phyloP scores from a whole-genome alignment of 2,888 invertebrate species.

The Oscheius onirici region DNA sequence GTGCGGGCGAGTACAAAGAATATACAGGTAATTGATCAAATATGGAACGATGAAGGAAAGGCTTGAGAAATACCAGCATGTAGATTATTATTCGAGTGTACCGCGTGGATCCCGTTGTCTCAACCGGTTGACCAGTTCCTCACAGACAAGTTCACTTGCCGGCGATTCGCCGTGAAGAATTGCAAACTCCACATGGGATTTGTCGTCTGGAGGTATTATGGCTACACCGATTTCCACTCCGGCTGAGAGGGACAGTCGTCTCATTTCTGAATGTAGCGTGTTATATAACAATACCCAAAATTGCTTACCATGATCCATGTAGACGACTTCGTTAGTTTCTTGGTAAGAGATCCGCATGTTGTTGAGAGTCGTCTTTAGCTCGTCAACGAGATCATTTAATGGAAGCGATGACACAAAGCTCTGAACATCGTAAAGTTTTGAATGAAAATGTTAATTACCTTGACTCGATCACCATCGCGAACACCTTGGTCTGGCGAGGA shows the following conservation, averaged over 20 bases:
- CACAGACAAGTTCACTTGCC: constrained; percentile 48
- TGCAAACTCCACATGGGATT: constrained; percentile 56
- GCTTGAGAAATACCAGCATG: not conserved
- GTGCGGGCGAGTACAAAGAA: not conserved
- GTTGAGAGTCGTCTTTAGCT: constrained; percentile 46
- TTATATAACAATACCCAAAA: not conserved
- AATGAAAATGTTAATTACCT: not conserved
- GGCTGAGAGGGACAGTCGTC: constrained; percentile 47
- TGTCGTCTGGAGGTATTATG: constrained; percentile 48
- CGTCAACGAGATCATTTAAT: constrained; percentile 43
- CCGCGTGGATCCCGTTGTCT: constrained; percentile 46
- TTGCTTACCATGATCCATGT: constrained; percentile 44
- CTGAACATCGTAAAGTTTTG: constrained; percentile 29
- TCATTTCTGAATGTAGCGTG: constrained; percentile 39
- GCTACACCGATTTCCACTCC: constrained; percentile 59
- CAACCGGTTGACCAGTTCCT: constrained; percentile 46
- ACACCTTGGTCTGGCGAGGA: constrained; percentile 51
- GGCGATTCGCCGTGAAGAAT: constrained; percentile 49
- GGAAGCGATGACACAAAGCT: constrained; percentile 49
- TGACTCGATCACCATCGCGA: constrained; percentile 20
- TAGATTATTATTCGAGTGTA: constrained; percentile 23
- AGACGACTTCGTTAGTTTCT: constrained; percentile 46
- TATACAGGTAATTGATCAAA: constrained; percentile 11
- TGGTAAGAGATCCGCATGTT: constrained; percentile 46
- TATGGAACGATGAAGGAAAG: not conserved